phyloP scores from a whole-genome alignment of 1,140 invertebrate genomes.

The Zaprionus camerounensis region DNA sequence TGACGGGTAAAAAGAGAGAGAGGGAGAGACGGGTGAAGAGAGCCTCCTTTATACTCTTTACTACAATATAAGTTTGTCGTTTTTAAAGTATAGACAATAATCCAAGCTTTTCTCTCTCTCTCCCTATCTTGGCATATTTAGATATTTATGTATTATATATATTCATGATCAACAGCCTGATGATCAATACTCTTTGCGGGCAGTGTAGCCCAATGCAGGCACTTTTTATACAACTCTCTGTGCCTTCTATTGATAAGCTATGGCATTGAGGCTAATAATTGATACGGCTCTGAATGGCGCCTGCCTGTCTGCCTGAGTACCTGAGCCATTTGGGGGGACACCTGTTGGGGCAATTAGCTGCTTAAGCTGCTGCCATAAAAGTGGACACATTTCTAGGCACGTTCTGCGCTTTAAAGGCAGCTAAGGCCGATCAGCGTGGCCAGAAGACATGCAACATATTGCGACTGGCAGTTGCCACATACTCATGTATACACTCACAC shows the following conservation, averaged over 20 bases:
- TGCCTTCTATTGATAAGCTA: slow-evolving; percentile 26
- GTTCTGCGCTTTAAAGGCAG: slow-evolving; percentile 14
- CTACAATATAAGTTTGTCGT: not conserved
- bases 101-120: too few species aligned
- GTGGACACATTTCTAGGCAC: not conserved
- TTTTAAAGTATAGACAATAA: not conserved
- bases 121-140: not conserved
- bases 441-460: slow-evolving; percentile 11
- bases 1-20: not conserved
- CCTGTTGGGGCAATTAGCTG: slow-evolving; percentile 43
- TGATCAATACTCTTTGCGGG: not conserved
- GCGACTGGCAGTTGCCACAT: not conserved
- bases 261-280: slow-evolving; percentile 37
- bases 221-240: not conserved
- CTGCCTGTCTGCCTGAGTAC: slow-evolving; percentile 7
- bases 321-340: slow-evolving; percentile 20
- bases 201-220: not conserved
- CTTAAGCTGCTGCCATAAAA: slow-evolving; percentile 19
- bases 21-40: not conserved
- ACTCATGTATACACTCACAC: slow-evolving; percentile 11
- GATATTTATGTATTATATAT: not conserved
- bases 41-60: not conserved
- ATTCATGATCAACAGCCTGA: not conserved
- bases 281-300: slow-evolving; percentile 17
- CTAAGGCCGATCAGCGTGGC: slow-evolving; percentile 1